These are phyloP conservation scores for Alosa alosa DNA, from an alignment of 2,113 vertebrate species.

Conservation along the genomic window DNA sequence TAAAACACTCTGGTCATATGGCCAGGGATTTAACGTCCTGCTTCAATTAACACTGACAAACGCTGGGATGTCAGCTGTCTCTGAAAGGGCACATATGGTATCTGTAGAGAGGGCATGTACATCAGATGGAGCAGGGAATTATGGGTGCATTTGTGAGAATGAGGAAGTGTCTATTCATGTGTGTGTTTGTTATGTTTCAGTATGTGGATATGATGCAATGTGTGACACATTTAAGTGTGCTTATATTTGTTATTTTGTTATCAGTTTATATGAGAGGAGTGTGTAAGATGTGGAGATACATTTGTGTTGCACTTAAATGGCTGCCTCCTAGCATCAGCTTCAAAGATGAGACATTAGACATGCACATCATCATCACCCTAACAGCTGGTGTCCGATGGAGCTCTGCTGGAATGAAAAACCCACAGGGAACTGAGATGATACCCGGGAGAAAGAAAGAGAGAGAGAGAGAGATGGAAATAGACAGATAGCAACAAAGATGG, in stretches of 20 bases:
- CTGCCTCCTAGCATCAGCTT: background rate
- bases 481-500: background rate
- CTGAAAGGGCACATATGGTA: background rate
- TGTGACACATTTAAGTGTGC: background rate
- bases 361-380: background rate
- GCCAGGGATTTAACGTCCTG: background rate
- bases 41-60: conserved; percentile 5
- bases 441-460: background rate
- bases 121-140: background rate
- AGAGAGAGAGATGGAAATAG: background rate
- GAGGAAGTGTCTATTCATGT: background rate
- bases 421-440: background rate
- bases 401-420: background rate
- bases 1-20: background rate
- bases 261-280: background rate
- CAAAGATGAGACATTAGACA: background rate
- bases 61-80: background rate
- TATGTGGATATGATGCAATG: background rate
- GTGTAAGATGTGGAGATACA: background rate
- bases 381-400: background rate
- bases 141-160: background rate
- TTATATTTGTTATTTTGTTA: background rate
- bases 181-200: background rate
- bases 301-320: background rate
- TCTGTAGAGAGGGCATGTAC: background rate